These are phyloP conservation scores for Melikaiella ostensackeni DNA, from an alignment of 2,888 invertebrate species.

Conservation along the genomic window DNA sequence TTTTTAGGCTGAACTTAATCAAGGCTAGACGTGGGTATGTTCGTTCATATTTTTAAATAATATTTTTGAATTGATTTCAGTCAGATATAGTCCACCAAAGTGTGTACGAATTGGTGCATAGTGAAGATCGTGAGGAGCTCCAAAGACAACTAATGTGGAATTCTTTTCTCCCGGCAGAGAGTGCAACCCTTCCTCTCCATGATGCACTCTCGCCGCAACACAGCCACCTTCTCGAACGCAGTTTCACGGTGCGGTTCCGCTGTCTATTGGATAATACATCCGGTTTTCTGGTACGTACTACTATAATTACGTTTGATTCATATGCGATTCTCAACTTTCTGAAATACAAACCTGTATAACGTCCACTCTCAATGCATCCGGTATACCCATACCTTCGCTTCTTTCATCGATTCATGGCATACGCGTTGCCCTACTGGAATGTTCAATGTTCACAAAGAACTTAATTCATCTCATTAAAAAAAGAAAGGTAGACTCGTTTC, in stretches of 20 bases:
- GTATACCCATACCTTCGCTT: slow-evolving; percentile 12
- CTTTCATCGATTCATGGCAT: slow-evolving; percentile 5
- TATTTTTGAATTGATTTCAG: slow-evolving; percentile 81
- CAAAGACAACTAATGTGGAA: slow-evolving; percentile 97
- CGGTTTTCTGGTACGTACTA: slow-evolving; percentile 92
- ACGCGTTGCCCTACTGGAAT: too few species aligned
- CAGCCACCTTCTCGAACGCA: slow-evolving; percentile 93
- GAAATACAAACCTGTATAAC: slow-evolving; percentile 18
- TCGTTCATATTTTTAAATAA: neutral
- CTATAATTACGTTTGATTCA: slow-evolving; percentile 43
- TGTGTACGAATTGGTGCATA: slow-evolving; percentile 99
- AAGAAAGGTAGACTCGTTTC: too few species aligned
- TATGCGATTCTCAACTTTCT: slow-evolving; percentile 19
- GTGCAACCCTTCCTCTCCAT: slow-evolving; percentile 87
- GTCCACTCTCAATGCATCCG: slow-evolving; percentile 24
- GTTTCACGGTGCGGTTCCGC: slow-evolving; percentile 98
- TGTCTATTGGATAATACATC: slow-evolving; percentile 99
- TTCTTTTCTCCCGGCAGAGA: slow-evolving; percentile 91
- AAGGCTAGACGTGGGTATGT: too few species aligned
- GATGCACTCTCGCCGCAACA: slow-evolving; percentile 94
- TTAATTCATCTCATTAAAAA: too few species aligned
- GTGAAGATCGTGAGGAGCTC: slow-evolving; percentile 98
- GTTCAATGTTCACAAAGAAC: too few species aligned
- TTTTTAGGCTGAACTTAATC: too few species aligned
- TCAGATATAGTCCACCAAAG: slow-evolving; percentile 99